Conservation (phyloP, 1,140 invertebrate species). For the Notospermus geniculatus region DNA sequence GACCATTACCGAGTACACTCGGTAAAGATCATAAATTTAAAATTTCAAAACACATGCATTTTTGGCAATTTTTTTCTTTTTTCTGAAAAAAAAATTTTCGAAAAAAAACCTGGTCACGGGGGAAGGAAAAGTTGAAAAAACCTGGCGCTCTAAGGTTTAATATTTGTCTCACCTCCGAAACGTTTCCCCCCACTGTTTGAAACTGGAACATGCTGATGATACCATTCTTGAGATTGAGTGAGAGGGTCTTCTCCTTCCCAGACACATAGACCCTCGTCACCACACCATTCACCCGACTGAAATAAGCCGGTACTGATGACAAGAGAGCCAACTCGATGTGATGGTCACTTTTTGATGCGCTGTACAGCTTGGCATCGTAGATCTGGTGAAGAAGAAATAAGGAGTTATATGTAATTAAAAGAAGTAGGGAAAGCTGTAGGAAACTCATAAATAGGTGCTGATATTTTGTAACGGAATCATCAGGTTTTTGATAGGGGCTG, state of each 20-base stretch:
- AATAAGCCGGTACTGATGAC: conserved; percentile 40
- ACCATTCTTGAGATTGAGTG: conserved; percentile 52
- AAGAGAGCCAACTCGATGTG: conserved; percentile 30
- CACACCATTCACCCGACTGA: conserved; percentile 37
- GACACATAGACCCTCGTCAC: conserved; percentile 38
- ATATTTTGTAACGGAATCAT: too few relatives aligned
- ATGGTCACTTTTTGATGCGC: conserved; percentile 27
- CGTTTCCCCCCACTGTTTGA: conserved; percentile 33
- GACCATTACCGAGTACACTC: background rate
- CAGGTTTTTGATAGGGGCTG: too few relatives aligned
- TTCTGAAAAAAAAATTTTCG: too few relatives aligned
- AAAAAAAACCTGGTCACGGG: too few relatives aligned
- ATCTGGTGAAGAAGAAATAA: conserved; percentile 27
- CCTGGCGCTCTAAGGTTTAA: background rate
- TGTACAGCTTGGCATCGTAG: conserved; percentile 31
- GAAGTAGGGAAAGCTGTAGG: too few relatives aligned
- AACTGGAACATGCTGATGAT: conserved; percentile 50
- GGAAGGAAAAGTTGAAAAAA: too few relatives aligned
- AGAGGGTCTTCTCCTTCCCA: conserved; percentile 38
- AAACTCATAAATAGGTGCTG: too few relatives aligned
- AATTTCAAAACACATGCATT: too few relatives aligned
- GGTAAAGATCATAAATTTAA: background rate
- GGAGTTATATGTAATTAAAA: too few relatives aligned
- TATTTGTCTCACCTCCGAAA: conserved; percentile 34
- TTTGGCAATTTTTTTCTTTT: too few relatives aligned